Evolutionary conservation across 2,888 invertebrate species (phyloP), one percentile per base, ranked within the genome.

Genomic region (Plebejus melissa): DNA sequence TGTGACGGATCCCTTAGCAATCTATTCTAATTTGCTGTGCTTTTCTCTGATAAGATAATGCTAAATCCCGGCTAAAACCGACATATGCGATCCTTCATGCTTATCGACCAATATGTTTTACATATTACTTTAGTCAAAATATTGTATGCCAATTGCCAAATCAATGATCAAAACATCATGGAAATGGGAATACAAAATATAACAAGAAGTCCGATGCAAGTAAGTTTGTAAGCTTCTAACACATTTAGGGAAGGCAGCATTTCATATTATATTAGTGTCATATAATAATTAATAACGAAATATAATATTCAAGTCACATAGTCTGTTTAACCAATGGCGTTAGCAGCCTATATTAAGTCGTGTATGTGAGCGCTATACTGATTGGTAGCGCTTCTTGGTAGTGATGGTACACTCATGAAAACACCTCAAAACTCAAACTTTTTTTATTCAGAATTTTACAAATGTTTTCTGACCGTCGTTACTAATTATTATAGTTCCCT

Each of bases 271-370:
- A 46, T 46, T 9, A 41, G 2, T 41, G 7, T 60, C 22, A 60
- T 58, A 58, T 60, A 28, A 22, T 28, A 28, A 60, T 60, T 60
- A 28, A 22, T 60, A 11, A 60, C 22, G 28, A 28, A 28, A 60
- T 60, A 28, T 70, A 36, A 74, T 69, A 77, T 75, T 74, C 76
- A 13, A 58, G 74, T 75, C 77, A 77, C 76, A 75, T 1, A 54
- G 2, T 58, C 32, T 77, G 74, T 57, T 76, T 75, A 74, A 75
- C 76, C 75, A 76, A 77, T 77, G 77, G 76, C 75, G 75, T 75
- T 76, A 75, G 75, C 41, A 69, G 57, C 65, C 58, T 60, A 69
- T 74, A 70, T 22, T 60, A 69, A 60, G 72, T 13, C 46, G 16
- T 38, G 74, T 65, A 74, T 69, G 76, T 65, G 46, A 70, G 69